These are phyloP conservation scores for Eclectus roratus DNA, from an alignment of 2,113 vertebrate species.

Conservation along the genomic window DNA sequence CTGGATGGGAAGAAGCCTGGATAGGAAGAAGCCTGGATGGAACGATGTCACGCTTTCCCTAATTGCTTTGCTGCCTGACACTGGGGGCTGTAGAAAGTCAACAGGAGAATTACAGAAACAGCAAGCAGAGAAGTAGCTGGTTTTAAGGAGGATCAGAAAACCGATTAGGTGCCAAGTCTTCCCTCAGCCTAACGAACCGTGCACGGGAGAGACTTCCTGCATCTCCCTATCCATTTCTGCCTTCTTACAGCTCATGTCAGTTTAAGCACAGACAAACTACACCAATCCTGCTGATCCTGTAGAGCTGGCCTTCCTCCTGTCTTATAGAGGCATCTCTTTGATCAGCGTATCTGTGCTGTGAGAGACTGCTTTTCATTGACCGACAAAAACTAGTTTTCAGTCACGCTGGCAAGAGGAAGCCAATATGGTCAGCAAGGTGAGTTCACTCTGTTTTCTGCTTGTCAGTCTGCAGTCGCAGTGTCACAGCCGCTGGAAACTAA, in stretches of 20 bases:
- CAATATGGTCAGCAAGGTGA: background rate
- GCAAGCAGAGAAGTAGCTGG: background rate
- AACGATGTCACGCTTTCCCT: accelerated
- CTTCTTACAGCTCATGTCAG: background rate
- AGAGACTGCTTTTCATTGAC: background rate
- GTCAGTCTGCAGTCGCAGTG: background rate
- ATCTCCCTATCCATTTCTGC: background rate
- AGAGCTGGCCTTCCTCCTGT: background rate
- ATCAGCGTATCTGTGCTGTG: background rate
- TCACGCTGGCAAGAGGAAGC: background rate
- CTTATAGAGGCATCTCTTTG: background rate
- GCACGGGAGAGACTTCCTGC: background rate
- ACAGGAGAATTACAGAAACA: background rate
- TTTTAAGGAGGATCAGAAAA: background rate
- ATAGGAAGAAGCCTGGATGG: background rate
- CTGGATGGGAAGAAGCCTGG: background rate
- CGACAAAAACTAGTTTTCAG: background rate
- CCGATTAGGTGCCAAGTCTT: background rate
- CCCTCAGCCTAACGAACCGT: background rate
- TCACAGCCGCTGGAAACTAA: background rate
- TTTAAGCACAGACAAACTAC: background rate
- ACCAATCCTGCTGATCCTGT: background rate
- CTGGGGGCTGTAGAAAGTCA: background rate
- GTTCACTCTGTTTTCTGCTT: background rate
- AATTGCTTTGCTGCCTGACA: background rate